Percentiles rank a stretch among this genome's conserved stretches.
These are phyloP conservation scores for Luscinia luscinia DNA, from an alignment of 2,797 vertebrate species.

Conservation along the genomic window DNA sequence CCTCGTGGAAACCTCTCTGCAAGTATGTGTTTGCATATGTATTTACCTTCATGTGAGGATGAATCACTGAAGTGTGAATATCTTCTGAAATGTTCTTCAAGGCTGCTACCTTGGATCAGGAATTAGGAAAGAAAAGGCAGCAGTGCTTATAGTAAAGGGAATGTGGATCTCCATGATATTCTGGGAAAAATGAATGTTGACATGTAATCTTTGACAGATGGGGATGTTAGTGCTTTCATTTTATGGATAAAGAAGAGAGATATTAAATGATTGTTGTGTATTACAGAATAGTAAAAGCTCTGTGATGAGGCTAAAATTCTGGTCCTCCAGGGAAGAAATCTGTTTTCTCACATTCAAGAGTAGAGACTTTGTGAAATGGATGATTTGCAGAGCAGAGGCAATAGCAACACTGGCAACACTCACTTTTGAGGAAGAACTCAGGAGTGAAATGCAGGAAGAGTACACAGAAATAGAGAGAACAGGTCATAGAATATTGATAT, in stretches of 20 bases:
- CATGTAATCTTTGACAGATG: constrained; percentile 29
- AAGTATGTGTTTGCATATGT: not conserved
- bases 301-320: not conserved
- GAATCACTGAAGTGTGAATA: not conserved
- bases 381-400: not conserved
- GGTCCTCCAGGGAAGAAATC: not conserved
- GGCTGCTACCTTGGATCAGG: not conserved
- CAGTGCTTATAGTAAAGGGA: not conserved
- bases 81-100: not conserved
- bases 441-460: not conserved
- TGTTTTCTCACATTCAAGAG: not conserved
- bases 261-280: not conserved
- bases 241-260: constrained; percentile 15
- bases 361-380: not conserved
- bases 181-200: not conserved
- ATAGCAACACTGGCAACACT: not conserved
- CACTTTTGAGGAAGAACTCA: not conserved
- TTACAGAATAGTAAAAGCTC: not conserved
- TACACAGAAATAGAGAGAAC: not conserved
- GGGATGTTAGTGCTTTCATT: constrained; percentile 3
- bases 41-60: not conserved
- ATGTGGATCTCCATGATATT: not conserved
- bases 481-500: not conserved
- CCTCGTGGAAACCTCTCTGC: not conserved
- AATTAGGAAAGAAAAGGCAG: not conserved